phyloP scores from a whole-genome alignment of 2,113 vertebrate genomes.

The Antechinus stuartii region DNA sequence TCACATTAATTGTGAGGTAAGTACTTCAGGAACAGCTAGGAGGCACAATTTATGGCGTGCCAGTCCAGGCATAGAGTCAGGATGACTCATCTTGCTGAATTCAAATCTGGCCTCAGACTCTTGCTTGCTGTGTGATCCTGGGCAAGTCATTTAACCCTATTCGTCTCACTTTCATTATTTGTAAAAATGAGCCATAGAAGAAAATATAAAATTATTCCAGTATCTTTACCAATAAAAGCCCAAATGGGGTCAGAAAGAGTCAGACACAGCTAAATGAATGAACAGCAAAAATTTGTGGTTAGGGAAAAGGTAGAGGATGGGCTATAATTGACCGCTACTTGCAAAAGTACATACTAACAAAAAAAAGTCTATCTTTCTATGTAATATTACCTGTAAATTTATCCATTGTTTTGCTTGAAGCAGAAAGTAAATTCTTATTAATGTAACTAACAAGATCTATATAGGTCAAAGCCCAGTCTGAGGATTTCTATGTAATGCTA shows the following conservation, averaged over 20 bases:
- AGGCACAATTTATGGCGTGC: background rate
- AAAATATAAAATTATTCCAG: background rate
- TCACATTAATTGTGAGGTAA: background rate
- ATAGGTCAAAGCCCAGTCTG: background rate
- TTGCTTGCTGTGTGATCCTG: background rate
- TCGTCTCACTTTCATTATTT: background rate
- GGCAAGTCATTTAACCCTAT: background rate
- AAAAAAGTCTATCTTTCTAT: constrained; percentile 19
- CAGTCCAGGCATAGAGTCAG: background rate
- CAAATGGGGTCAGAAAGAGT: background rate
- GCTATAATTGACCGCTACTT: constrained; percentile 7
- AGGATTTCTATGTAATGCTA: no score
- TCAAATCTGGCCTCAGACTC: background rate
- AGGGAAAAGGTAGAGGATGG: background rate
- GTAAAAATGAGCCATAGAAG: background rate
- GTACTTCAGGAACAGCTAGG: background rate
- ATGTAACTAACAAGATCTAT: background rate
- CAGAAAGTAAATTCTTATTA: background rate
- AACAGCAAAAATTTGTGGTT: background rate
- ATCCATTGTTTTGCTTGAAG: background rate
- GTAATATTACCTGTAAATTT: constrained; percentile 18
- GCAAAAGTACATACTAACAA: constrained; percentile 36
- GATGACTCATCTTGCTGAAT: background rate
- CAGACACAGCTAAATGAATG: background rate
- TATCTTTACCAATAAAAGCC: background rate